These are phyloP conservation scores for Argyresthia albistria DNA, from an alignment of 2,888 invertebrate species.

Conservation along the genomic window DNA sequence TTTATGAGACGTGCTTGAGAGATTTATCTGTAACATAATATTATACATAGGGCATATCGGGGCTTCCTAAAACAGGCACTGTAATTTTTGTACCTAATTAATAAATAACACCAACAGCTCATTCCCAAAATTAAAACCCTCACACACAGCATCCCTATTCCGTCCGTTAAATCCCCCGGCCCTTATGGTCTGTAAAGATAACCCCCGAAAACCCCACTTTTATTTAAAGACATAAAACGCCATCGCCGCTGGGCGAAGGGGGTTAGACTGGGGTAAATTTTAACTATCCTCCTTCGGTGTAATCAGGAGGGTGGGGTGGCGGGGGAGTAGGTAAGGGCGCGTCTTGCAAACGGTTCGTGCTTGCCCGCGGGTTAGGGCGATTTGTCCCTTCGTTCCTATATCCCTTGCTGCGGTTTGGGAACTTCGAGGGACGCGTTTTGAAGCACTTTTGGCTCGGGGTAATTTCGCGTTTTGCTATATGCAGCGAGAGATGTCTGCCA, in stretches of 20 bases:
- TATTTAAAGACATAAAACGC: constrained; percentile 43
- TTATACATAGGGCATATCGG: no score
- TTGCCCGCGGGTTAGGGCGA: constrained; percentile 55
- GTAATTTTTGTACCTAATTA: no score
- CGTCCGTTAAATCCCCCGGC: not conserved
- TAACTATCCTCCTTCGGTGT: constrained; percentile 54
- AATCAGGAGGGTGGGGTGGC: constrained; percentile 42
- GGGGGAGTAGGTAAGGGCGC: constrained; percentile 50
- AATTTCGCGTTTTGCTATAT: not conserved
- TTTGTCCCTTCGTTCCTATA: constrained; percentile 56
- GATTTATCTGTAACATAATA: no score
- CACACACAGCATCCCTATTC: not conserved
- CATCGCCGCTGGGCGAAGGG: constrained; percentile 20
- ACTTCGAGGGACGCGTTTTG: no score
- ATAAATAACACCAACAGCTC: no score
- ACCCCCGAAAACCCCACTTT: constrained; percentile 30
- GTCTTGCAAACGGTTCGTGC: constrained; percentile 69
- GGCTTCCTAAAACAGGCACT: no score
- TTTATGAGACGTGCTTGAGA: no score
- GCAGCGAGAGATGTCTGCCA: no score
- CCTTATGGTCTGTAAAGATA: constrained; percentile 3
- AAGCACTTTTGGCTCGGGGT: not conserved
- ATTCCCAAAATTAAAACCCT: no score
- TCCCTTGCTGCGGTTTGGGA: constrained; percentile 8
- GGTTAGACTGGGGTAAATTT: constrained; percentile 38